phyloP scores from a whole-genome alignment of 2,888 invertebrate species.

The Cybosia mesomella region DNA sequence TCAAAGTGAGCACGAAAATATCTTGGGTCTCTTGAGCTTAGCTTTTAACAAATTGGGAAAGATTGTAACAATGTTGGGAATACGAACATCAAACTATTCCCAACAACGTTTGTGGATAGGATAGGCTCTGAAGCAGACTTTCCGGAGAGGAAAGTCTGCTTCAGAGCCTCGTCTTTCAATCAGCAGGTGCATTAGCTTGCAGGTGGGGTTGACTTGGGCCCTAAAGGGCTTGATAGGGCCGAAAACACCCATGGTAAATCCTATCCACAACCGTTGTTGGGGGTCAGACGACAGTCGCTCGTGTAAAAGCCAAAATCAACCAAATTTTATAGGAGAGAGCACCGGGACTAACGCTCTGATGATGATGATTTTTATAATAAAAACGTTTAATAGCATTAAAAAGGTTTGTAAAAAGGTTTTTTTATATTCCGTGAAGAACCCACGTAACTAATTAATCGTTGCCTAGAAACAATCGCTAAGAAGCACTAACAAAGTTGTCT shows the following conservation, averaged over 20 bases:
- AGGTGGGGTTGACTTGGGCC: no score
- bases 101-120: slow-evolving; percentile 32
- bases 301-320: no score
- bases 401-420: no score
- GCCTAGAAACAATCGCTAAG: slow-evolving; percentile 42
- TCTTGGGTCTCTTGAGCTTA: slow-evolving; percentile 25
- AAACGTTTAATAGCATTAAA: background rate
- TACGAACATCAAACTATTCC: no score
- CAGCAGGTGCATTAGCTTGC: no score
- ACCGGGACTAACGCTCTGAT: background rate
- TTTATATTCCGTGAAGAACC: slow-evolving; percentile 22
- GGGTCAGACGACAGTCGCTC: no score
- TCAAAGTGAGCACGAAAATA: slow-evolving; percentile 33
- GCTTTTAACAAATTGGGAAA: slow-evolving; percentile 39
- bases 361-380: background rate
- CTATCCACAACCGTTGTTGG: no score
- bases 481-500: slow-evolving; percentile 48
- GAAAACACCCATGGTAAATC: no score
- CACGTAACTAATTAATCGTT: slow-evolving; percentile 49
- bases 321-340: background rate
- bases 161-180: no score
- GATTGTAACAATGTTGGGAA: slow-evolving; percentile 23
- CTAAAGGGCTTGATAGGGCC: no score
- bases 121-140: no score
- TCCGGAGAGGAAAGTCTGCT: no score